These are phyloP conservation scores for Musca domestica DNA, from an alignment of 1,140 invertebrate species.

Conservation along the genomic window DNA sequence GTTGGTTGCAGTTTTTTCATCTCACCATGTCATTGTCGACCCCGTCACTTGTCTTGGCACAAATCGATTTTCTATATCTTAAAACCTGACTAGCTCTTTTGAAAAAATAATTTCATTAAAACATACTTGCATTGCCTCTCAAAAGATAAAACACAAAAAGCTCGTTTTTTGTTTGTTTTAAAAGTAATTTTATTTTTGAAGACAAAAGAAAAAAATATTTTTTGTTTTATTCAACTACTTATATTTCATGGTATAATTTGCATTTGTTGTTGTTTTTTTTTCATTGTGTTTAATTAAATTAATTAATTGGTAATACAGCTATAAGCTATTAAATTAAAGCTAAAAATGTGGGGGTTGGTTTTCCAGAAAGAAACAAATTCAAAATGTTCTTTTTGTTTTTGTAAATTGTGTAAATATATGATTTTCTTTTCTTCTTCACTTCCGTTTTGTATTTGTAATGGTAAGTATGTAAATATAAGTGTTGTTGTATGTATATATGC, in stretches of 20 bases:
- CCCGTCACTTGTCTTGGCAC: too few species aligned
- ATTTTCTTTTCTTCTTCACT: conserved; percentile 23
- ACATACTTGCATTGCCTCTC: too few species aligned
- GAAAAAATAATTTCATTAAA: too few species aligned
- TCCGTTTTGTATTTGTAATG: not conserved
- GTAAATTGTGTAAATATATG: conserved; percentile 53
- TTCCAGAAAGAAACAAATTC: conserved; percentile 10
- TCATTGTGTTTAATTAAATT: not conserved
- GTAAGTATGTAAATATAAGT: too few species aligned
- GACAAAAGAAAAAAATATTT: not conserved
- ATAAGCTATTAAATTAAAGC: conserved; percentile 15
- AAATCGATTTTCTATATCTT: too few species aligned
- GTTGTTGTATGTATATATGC: too few species aligned
- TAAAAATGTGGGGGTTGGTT: not conserved
- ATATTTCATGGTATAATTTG: conserved; percentile 5
- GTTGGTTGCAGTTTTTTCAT: too few species aligned
- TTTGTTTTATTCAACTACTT: conserved; percentile 11
- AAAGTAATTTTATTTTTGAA: too few species aligned
- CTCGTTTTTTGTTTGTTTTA: too few species aligned
- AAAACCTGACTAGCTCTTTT: too few species aligned
- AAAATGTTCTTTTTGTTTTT: conserved; percentile 20
- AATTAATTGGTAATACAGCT: conserved; percentile 10
- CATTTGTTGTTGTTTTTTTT: conserved; percentile 9
- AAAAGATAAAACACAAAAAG: too few species aligned
- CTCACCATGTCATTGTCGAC: too few species aligned